A percentile compares a stretch with the other conserved stretches of the same genome.
phyloP scores from a whole-genome alignment of 2,888 invertebrate species.

The Trypoxylon attenuatum region DNA sequence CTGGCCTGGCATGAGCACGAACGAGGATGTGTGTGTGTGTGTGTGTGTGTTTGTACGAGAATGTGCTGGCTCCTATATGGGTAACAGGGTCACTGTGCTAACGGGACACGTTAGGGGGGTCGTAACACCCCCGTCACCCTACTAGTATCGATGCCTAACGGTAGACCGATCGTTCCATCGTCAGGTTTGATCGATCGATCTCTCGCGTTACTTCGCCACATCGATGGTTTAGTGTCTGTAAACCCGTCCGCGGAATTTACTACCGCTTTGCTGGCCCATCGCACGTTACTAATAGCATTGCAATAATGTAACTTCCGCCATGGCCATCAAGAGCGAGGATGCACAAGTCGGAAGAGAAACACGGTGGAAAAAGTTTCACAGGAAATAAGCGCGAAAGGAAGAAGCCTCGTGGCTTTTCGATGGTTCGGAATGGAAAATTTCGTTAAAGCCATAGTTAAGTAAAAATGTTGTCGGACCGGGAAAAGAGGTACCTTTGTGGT shows the following conservation, averaged over 20 bases:
- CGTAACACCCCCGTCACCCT: slow-evolving; percentile 40
- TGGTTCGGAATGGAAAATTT: not conserved
- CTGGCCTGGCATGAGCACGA: slow-evolving; percentile 16
- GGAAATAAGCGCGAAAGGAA: too few relatives aligned
- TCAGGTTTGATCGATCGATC: slow-evolving; percentile 50
- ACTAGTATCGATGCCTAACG: slow-evolving; percentile 47
- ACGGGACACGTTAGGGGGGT: slow-evolving; percentile 52
- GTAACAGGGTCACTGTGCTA: slow-evolving; percentile 70
- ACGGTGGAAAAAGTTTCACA: too few relatives aligned
- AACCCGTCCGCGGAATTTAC: slow-evolving; percentile 41
- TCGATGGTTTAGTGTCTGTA: slow-evolving; percentile 48
- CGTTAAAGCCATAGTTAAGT: not conserved
- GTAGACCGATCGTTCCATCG: slow-evolving; percentile 41
- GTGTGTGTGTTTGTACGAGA: slow-evolving; percentile 49
- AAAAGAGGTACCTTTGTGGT: not conserved
- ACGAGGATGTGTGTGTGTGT: too few relatives aligned
- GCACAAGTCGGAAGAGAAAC: too few relatives aligned
- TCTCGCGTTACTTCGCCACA: slow-evolving; percentile 7
- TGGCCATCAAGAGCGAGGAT: too few relatives aligned
- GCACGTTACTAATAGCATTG: too few relatives aligned
- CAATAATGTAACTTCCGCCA: too few relatives aligned
- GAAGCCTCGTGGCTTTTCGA: too few relatives aligned
- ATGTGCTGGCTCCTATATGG: slow-evolving; percentile 50
- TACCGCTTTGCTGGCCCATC: too few relatives aligned
- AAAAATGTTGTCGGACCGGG: not conserved